phyloP scores from a whole-genome alignment of 2,797 vertebrate species.

The Pseudochirops cupreus region DNA sequence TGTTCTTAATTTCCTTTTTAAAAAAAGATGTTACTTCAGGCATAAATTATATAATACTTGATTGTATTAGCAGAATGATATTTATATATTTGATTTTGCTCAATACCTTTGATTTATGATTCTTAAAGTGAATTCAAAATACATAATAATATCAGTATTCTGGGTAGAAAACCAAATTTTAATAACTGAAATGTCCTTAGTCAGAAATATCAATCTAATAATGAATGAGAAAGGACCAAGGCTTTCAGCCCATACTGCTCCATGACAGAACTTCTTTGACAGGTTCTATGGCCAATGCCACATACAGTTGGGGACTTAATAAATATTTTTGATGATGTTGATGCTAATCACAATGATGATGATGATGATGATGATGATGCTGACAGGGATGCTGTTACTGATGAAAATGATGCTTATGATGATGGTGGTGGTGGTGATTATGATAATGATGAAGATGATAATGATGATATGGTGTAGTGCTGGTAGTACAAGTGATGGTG shows the following conservation, averaged over 20 bases:
- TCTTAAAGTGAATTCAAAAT: background rate
- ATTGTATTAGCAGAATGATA: background rate
- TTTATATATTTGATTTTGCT: background rate
- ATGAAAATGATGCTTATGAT: fast-evolving
- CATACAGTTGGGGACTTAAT: background rate
- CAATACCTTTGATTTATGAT: background rate
- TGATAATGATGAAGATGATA: too few relatives aligned
- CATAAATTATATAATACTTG: background rate
- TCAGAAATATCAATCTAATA: background rate
- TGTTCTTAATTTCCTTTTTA: background rate
- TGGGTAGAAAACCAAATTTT: background rate
- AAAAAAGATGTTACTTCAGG: background rate
- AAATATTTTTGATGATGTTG: background rate
- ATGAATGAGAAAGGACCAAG: background rate
- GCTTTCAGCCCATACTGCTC: background rate
- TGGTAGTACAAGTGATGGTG: background rate
- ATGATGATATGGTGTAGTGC: too few relatives aligned
- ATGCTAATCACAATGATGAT: background rate
- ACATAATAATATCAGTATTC: background rate
- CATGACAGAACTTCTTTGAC: background rate
- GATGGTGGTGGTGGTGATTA: too few relatives aligned
- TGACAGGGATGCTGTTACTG: fast-evolving
- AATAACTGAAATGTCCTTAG: background rate
- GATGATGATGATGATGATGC: background rate
- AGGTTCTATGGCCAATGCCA: background rate